These are phyloP conservation scores for Drosophila cracens DNA, from an alignment of 2,888 invertebrate species.

Conservation along the genomic window DNA sequence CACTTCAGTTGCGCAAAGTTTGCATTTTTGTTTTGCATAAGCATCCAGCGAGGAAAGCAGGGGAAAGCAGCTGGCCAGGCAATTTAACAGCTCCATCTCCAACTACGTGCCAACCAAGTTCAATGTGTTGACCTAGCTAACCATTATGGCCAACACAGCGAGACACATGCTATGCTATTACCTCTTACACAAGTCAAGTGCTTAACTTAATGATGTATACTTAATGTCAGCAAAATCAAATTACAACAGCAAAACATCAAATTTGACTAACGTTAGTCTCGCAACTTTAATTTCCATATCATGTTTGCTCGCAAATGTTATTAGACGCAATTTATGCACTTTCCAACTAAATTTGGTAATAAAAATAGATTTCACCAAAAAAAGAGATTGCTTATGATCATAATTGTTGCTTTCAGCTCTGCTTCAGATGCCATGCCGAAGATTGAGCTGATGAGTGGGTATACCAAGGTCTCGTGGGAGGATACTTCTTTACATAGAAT, in stretches of 20 bases:
- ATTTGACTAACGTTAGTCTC: not conserved
- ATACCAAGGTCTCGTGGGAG: not conserved
- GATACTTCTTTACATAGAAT: not conserved
- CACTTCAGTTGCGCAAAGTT: constrained; percentile 46
- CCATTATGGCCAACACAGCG: constrained; percentile 13
- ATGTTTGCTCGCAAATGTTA: constrained; percentile 18
- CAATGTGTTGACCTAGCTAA: constrained; percentile 54
- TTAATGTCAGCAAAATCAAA: constrained; percentile 30
- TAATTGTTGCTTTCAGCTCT: not conserved
- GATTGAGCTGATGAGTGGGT: not conserved
- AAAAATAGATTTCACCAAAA: constrained; percentile 14
- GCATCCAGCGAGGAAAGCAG: not conserved
- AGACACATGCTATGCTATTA: constrained; percentile 15
- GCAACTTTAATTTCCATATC: constrained; percentile 1
- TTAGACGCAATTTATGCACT: constrained; percentile 21
- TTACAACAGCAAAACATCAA: constrained; percentile 17
- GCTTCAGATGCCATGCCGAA: not conserved
- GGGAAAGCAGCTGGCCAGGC: constrained; percentile 24
- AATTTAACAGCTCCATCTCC: not conserved
- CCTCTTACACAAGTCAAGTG: constrained; percentile 26
- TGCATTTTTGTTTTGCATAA: constrained; percentile 41
- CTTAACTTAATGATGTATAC: constrained; percentile 33
- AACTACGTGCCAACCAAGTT: constrained; percentile 41
- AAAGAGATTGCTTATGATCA: constrained; percentile 1
- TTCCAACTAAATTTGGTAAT: constrained; percentile 6